phyloP scores from a whole-genome alignment of 2,113 vertebrate species.

The Baryphthengus martii region DNA sequence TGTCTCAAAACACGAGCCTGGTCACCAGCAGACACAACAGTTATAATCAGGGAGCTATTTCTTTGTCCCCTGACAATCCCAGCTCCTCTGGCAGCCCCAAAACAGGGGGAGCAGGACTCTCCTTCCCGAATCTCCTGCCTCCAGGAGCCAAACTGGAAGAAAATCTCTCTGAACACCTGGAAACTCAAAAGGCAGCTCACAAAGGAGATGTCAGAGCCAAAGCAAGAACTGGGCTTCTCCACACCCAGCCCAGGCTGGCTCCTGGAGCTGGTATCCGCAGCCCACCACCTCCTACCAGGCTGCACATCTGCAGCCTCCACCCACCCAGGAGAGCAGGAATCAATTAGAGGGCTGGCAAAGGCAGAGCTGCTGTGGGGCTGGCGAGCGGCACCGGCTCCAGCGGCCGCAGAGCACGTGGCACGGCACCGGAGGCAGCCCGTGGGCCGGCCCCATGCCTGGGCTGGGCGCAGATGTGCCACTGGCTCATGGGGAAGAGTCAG shows the following conservation, averaged over 20 bases:
- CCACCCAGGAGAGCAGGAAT: neutral
- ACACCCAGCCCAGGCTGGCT: neutral
- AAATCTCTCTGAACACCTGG: neutral
- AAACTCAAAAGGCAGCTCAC: neutral
- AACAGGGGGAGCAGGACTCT: neutral
- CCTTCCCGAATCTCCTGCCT: neutral
- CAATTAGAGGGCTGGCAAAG: conserved; percentile 37
- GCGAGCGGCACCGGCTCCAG: neutral
- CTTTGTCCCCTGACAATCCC: neutral
- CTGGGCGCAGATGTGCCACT: conserved; percentile 64
- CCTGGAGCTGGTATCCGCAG: neutral
- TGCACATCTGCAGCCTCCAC: neutral
- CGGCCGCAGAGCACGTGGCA: neutral
- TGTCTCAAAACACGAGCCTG: neutral
- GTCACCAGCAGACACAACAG: neutral
- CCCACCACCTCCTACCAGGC: neutral
- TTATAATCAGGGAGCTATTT: neutral
- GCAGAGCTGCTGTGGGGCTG: neutral
- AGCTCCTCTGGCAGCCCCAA: neutral
- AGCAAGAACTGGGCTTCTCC: neutral
- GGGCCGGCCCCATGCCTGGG: neutral
- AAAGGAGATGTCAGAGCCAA: neutral
- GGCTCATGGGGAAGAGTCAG: conserved; percentile 59
- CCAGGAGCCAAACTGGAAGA: neutral
- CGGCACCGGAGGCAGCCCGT: neutral